Evolutionary conservation across 64 coral and sea anemone genomes (phyloP).

Genomic region (Pachyseris speciosa): DNA sequence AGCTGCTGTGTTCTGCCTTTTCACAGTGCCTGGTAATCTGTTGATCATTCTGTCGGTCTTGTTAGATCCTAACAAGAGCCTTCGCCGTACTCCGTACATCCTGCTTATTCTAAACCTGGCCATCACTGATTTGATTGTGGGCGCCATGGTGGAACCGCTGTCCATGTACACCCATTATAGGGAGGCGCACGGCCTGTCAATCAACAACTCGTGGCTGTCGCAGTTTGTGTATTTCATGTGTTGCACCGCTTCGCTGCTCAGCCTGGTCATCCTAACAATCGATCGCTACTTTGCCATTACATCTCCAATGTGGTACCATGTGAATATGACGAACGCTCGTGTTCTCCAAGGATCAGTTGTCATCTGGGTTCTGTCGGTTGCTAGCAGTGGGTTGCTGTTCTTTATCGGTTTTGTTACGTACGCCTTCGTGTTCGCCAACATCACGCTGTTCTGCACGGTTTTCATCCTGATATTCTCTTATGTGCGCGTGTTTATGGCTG

Average conservation of each 20-base stretch:
- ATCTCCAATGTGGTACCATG: constrained; percentile 78
- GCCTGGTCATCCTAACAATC: constrained; percentile 76
- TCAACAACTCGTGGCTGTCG: constrained; percentile 78
- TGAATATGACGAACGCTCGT: constrained; percentile 49
- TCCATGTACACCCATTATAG: constrained; percentile 79
- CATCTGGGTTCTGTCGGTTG: constrained; percentile 73
- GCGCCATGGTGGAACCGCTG: constrained; percentile 72
- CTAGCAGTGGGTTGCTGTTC: constrained; percentile 63
- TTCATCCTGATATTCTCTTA: constrained; percentile 89
- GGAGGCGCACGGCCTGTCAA: constrained; percentile 42
- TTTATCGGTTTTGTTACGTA: constrained; percentile 88
- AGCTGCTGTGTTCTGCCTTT: constrained; percentile 61
- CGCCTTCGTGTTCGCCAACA: constrained; percentile 89
- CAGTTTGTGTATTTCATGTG: constrained; percentile 90
- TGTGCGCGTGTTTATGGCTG: constrained; percentile 73
- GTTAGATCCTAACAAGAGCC: constrained; percentile 67
- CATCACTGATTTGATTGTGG: constrained; percentile 78
- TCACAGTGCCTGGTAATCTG: constrained; percentile 82
- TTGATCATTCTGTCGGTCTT: constrained; percentile 78
- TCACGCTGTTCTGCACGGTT: constrained; percentile 77
- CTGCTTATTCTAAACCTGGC: constrained; percentile 72
- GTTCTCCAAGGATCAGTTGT: constrained; percentile 40
- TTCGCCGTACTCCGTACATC: constrained; percentile 78
- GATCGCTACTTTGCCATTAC: constrained; percentile 86
- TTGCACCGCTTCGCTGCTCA: constrained; percentile 86